Conservation (phyloP, 2,888 invertebrate species). For the Synanthedon myopaeformis region DNA sequence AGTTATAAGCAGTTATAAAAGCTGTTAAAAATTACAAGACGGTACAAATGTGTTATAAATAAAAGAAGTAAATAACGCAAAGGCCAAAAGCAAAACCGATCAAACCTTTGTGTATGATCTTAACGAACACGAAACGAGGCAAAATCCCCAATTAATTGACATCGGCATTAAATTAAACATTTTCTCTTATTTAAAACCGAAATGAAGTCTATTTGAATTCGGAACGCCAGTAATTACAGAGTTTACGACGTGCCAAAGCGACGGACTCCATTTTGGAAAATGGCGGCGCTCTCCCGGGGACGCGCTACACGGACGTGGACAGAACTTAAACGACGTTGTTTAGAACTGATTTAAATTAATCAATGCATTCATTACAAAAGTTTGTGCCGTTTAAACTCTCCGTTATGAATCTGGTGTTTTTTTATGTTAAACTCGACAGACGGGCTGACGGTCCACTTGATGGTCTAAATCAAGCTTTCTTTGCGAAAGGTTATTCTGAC, state of each 20-base stretch:
- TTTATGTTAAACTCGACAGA: too few species aligned
- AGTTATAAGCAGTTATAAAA: too few species aligned
- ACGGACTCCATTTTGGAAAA: constrained; percentile 44
- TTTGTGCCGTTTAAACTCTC: constrained; percentile 9
- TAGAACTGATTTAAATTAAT: constrained; percentile 48
- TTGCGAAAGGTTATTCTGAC: too few species aligned
- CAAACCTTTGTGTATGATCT: background rate
- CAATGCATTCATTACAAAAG: constrained; percentile 46
- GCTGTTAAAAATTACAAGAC: too few species aligned
- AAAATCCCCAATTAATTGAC: constrained; percentile 66
- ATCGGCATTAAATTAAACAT: constrained; percentile 65
- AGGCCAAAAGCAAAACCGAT: background rate
- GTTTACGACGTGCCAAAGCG: constrained; percentile 65
- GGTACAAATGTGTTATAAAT: background rate
- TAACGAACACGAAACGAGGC: constrained; percentile 12
- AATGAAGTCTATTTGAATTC: constrained; percentile 67
- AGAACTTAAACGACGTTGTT: constrained; percentile 50
- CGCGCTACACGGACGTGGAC: constrained; percentile 17
- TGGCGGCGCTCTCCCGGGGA: constrained; percentile 33
- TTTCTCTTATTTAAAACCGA: constrained; percentile 67
- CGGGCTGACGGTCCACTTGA: too few species aligned
- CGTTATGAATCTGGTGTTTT: too few species aligned
- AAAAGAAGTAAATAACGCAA: background rate
- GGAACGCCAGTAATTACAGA: constrained; percentile 61
- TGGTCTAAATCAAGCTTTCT: too few species aligned